phyloP scores from a whole-genome alignment of 2,113 vertebrate species.

The Otolemur garnettii region DNA sequence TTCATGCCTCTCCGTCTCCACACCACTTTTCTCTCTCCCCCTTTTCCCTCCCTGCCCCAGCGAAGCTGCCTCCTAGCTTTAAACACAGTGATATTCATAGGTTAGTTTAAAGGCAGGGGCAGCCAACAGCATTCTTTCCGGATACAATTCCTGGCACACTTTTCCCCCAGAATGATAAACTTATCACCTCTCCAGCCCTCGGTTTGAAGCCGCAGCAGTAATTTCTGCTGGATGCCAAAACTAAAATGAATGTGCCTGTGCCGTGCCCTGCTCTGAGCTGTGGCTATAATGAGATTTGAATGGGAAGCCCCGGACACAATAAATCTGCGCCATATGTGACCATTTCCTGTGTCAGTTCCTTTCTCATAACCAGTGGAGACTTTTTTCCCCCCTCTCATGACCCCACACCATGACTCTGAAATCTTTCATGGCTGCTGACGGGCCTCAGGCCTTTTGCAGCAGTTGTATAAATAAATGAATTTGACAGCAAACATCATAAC shows the following conservation, averaged over 20 bases:
- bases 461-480: conserved; percentile 94
- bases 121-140: conserved; percentile 40
- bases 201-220: conserved; percentile 76
- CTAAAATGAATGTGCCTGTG: conserved; percentile 85
- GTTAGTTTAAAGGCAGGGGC: conserved; percentile 45
- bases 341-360: conserved; percentile 96
- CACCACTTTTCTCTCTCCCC: not conserved
- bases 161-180: conserved; percentile 81
- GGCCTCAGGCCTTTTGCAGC: conserved; percentile 90
- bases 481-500: conserved; percentile 94
- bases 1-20: not conserved
- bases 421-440: conserved; percentile 91
- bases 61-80: not conserved
- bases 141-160: not conserved
- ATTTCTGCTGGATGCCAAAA: conserved; percentile 87
- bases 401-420: conserved; percentile 93
- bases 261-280: conserved; percentile 86
- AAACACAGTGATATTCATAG: not conserved
- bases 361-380: conserved; percentile 92
- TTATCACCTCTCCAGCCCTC: conserved; percentile 68
- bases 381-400: conserved; percentile 88
- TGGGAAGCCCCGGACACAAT: conserved; percentile 93
- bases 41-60: not conserved
- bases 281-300: conserved; percentile 93
- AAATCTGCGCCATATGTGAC: conserved; percentile 96